These are phyloP conservation scores for Enteromius afrohamiltoni DNA, from an alignment of 2,797 vertebrate species.

Conservation along the genomic window DNA sequence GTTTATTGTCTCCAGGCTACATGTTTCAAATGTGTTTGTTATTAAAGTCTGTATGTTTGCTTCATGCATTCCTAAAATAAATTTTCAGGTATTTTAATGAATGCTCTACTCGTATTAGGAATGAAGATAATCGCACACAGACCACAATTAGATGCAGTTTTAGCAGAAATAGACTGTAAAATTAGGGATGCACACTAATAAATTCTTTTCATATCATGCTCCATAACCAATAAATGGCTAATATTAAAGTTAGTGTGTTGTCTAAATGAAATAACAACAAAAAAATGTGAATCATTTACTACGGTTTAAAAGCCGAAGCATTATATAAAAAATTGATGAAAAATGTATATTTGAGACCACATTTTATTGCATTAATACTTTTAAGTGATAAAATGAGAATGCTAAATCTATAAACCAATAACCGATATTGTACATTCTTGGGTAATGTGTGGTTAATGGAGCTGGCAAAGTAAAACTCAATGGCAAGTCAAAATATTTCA, in stretches of 20 bases:
- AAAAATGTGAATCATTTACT: not conserved
- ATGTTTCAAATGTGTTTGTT: constrained; percentile 13
- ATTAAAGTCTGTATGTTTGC: constrained; percentile 32
- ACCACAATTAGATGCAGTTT: not conserved
- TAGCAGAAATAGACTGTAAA: not conserved
- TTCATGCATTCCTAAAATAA: constrained; percentile 41
- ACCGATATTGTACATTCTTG: not conserved
- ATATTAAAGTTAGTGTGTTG: not conserved
- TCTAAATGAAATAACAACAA: too few relatives aligned
- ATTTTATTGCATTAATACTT: not conserved
- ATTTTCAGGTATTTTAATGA: constrained; percentile 48
- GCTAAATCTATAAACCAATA: not conserved
- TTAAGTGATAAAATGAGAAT: not conserved
- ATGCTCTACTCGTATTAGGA: not conserved
- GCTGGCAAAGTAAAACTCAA: not conserved
- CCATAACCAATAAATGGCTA: not conserved
- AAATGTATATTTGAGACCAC: not conserved
- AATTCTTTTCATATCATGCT: not conserved
- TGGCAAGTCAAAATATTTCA: not conserved
- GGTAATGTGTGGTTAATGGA: not conserved
- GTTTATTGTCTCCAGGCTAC: not conserved
- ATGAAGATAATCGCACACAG: not conserved
- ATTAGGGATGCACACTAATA: not conserved
- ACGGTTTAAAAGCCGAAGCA: not conserved
- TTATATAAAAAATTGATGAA: not conserved